phyloP scores from a whole-genome alignment of 2,797 vertebrate genomes.

The Adelosebastes latens region DNA sequence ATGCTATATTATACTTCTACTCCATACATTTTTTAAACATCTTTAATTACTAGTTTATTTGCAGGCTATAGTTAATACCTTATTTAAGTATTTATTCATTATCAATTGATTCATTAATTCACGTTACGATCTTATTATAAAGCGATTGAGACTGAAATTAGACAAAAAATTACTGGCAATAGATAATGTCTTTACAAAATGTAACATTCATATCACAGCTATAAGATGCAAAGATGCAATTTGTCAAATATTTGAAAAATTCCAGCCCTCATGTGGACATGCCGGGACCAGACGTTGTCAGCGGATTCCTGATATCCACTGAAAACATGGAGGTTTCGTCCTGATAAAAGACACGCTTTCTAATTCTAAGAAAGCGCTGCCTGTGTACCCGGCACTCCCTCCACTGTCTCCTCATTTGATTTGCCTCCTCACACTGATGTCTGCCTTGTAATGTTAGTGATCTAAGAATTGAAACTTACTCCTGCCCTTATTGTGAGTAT shows the following conservation, averaged over 20 bases:
- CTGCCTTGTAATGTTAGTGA: background rate
- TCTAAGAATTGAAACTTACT: background rate
- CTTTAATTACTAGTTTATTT: too few species aligned
- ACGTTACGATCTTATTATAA: too few species aligned
- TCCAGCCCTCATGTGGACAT: slow-evolving; percentile 11
- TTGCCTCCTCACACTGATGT: background rate
- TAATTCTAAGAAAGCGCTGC: background rate
- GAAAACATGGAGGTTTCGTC: background rate
- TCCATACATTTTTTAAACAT: background rate
- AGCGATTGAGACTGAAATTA: too few species aligned
- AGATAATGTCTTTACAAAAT: too few species aligned
- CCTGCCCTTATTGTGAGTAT: background rate
- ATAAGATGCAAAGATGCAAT: background rate
- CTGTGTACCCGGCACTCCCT: background rate
- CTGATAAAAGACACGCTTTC: background rate
- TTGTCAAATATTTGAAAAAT: slow-evolving; percentile 4
- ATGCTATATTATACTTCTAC: background rate
- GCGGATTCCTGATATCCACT: slow-evolving; percentile 30
- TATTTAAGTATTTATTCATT: too few species aligned
- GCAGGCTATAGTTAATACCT: too few species aligned
- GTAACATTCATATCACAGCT: background rate
- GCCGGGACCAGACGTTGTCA: slow-evolving; percentile 13
- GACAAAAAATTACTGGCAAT: too few species aligned
- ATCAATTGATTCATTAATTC: too few species aligned
- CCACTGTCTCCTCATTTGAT: background rate